Conservation (phyloP, 2,113 vertebrate genomes). For the Penelope pileata region DNA sequence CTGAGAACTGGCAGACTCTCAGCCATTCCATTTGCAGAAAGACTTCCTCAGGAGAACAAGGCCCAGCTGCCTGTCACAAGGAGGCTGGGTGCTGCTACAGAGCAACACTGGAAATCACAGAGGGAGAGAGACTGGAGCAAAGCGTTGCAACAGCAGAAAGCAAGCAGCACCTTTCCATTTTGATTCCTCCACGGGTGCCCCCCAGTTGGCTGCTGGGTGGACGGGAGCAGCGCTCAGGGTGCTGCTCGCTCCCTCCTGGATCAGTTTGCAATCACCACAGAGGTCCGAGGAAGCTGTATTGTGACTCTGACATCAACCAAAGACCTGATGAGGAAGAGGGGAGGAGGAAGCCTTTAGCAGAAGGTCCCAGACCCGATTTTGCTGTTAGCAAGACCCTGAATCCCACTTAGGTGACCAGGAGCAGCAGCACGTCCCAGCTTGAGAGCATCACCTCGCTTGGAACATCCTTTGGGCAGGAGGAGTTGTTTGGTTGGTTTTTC, state of each 20-base stretch:
- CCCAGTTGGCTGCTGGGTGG: not conserved
- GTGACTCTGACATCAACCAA: not conserved
- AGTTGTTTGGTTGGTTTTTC: too few relatives aligned
- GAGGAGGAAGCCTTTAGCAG: not conserved
- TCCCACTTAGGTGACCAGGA: not conserved
- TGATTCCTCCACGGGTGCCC: not conserved
- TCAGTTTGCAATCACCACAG: not conserved
- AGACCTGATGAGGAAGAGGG: not conserved
- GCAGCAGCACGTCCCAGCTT: not conserved
- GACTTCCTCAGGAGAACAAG: not conserved
- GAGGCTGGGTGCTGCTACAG: not conserved
- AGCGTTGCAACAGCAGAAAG: not conserved
- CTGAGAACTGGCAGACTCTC: not conserved
- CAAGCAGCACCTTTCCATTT: not conserved
- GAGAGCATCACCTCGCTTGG: not conserved
- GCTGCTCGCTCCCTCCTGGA: fast-evolving
- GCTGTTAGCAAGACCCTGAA: not conserved
- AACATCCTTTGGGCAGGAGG: too few relatives aligned
- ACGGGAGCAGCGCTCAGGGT: not conserved
- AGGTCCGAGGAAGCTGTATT: not conserved
- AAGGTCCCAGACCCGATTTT: not conserved
- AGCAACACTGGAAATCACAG: not conserved
- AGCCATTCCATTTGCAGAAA: not conserved
- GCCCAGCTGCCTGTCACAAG: not conserved
- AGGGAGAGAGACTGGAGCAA: not conserved